These are phyloP conservation scores for Alectura lathami DNA, from an alignment of 2,113 vertebrate genomes.

Conservation along the genomic window DNA sequence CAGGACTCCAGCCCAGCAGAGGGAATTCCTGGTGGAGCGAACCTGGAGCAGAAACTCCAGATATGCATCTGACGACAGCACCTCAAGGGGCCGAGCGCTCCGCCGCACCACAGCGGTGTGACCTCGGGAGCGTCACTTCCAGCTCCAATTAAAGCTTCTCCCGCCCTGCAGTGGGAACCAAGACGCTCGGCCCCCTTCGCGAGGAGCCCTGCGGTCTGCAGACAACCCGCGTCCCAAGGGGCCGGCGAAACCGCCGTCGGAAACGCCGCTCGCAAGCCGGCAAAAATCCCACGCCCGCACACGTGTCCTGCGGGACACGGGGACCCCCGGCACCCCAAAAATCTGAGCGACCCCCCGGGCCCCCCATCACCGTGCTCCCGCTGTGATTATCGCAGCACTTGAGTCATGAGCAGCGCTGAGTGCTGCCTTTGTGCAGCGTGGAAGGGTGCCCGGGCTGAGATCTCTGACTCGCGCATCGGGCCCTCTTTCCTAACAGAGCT, in stretches of 20 bases:
- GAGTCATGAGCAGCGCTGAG: slow-evolving; percentile 67
- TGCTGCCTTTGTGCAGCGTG: slow-evolving; percentile 62
- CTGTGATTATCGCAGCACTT: slow-evolving; percentile 17
- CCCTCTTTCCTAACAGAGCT: not conserved
- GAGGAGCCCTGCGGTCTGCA: not conserved
- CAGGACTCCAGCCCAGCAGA: not conserved
- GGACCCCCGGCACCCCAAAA: not conserved
- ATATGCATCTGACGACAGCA: not conserved
- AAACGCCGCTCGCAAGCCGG: not conserved
- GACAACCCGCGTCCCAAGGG: not conserved
- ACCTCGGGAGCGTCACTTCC: not conserved
- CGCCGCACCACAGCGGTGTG: not conserved
- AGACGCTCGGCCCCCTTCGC: not conserved
- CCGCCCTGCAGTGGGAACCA: not conserved
- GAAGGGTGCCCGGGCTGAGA: slow-evolving; percentile 45
- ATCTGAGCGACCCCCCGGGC: not conserved
- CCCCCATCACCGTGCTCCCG: not conserved
- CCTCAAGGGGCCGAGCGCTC: not conserved
- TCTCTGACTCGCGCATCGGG: slow-evolving; percentile 5
- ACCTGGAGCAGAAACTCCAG: not conserved
- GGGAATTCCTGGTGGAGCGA: not conserved
- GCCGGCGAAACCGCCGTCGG: not conserved
- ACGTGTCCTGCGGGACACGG: slow-evolving; percentile 23
- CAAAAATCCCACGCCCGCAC: slow-evolving; percentile 43
- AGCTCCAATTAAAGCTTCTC: not conserved